These are phyloP conservation scores for Trachelus stipa DNA, from an alignment of 2,888 invertebrate species.

Conservation along the genomic window DNA sequence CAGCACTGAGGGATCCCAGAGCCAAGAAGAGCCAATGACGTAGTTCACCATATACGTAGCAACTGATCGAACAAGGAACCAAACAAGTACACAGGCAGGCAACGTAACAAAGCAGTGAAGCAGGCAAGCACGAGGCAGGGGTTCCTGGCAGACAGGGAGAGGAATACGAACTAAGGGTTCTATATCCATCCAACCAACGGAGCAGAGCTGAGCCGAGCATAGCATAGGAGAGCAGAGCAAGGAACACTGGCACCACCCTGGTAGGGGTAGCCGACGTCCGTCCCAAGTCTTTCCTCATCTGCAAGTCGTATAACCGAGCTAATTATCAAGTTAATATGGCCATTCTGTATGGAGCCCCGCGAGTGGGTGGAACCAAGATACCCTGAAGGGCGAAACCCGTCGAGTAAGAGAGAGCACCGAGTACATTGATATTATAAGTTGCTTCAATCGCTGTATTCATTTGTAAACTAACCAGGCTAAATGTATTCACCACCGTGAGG, in stretches of 20 bases:
- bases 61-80: background rate
- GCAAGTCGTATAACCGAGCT: slow-evolving; percentile 91
- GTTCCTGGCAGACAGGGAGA: slow-evolving; percentile 65
- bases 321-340: slow-evolving; percentile 92
- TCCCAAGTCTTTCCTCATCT: slow-evolving; percentile 76
- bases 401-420: slow-evolving; percentile 62
- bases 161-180: slow-evolving; percentile 65
- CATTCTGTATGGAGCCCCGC: slow-evolving; percentile 76
- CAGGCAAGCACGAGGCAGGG: slow-evolving; percentile 35
- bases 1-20: background rate
- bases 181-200: slow-evolving; percentile 63
- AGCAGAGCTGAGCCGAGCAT: slow-evolving; percentile 54
- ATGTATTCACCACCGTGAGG: slow-evolving; percentile 66
- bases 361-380: slow-evolving; percentile 54
- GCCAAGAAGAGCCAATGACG: background rate
- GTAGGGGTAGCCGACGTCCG: slow-evolving; percentile 67
- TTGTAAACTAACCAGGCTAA: slow-evolving; percentile 74
- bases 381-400: slow-evolving; percentile 47
- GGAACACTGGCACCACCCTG: slow-evolving; percentile 64
- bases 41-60: background rate
- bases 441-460: slow-evolving; percentile 80
- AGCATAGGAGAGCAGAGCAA: slow-evolving; percentile 63
- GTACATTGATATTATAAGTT: slow-evolving; percentile 79
- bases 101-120: slow-evolving; percentile 33
- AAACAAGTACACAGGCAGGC: background rate